Conservation (phyloP, 2,797 vertebrate genomes). For the Gymnopithys bicolor region DNA sequence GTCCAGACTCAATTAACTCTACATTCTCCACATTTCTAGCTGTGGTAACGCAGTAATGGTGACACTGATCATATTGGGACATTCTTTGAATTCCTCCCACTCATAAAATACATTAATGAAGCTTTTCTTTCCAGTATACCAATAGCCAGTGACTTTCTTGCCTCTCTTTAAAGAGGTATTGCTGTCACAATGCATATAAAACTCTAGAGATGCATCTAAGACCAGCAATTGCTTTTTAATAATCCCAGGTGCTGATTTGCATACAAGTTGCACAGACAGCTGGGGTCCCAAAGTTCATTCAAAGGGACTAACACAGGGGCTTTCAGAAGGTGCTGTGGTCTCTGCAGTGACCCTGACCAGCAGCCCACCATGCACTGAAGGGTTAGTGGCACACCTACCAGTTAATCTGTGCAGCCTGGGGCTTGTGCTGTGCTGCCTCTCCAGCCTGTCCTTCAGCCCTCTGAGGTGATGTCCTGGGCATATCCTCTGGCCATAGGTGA, state of each 20-base stretch:
- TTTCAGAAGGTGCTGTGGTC: not conserved
- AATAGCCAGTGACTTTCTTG: not conserved
- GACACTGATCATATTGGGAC: not conserved
- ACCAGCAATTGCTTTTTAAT: not conserved
- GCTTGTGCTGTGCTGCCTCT: not conserved
- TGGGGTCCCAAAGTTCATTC: not conserved
- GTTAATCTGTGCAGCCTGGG: not conserved
- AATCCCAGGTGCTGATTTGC: not conserved
- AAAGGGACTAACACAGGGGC: not conserved
- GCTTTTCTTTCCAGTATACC: not conserved
- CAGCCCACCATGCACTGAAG: accelerated
- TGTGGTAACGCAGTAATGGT: not conserved
- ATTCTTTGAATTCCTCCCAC: not conserved
- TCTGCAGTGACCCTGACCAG: not conserved
- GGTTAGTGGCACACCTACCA: not conserved
- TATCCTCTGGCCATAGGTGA: not conserved
- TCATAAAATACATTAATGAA: not conserved
- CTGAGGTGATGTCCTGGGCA: accelerated
- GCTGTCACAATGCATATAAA: not conserved
- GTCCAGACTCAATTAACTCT: not conserved
- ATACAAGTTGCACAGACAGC: not conserved
- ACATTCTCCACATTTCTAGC: not conserved
- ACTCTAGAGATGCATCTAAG: not conserved
- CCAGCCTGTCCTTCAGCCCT: not conserved
- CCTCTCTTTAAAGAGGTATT: not conserved